A percentile compares a stretch with the other conserved stretches of the same genome.
These are phyloP conservation scores for Drosophila nikananu DNA, from an alignment of 1,140 invertebrate genomes.

Conservation along the genomic window DNA sequence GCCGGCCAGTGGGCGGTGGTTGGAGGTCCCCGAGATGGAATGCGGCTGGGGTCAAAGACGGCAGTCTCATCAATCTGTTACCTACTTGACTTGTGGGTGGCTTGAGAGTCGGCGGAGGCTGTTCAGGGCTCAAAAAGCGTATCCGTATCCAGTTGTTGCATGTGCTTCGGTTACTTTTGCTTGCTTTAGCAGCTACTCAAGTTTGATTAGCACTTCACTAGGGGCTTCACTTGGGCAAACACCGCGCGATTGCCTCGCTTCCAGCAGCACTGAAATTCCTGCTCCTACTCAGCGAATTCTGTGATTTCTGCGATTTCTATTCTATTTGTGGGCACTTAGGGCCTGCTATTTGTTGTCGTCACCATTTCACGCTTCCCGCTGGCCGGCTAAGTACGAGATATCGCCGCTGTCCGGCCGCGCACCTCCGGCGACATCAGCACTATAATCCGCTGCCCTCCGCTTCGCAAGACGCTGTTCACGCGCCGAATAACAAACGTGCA, in stretches of 20 bases:
- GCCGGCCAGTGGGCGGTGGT: not conserved
- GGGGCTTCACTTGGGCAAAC: conserved; percentile 35
- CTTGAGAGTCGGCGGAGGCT: conserved; percentile 30
- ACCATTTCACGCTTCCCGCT: conserved; percentile 24
- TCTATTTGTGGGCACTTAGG: conserved; percentile 1
- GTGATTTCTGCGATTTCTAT: not conserved
- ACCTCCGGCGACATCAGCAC: conserved; percentile 23
- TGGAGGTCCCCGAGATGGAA: not conserved
- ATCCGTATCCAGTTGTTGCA: conserved; percentile 80
- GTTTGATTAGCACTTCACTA: conserved; percentile 71
- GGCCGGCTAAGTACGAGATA: conserved; percentile 35
- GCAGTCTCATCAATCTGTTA: conserved; percentile 56
- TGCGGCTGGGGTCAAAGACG: conserved; percentile 19
- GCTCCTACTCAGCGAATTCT: not conserved
- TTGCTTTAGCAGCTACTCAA: conserved; percentile 35
- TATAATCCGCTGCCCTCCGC: conserved; percentile 3
- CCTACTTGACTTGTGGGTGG: conserved; percentile 65
- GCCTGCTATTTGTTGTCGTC: conserved; percentile 24
- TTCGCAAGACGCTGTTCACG: conserved; percentile 46
- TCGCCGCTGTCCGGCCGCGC: conserved; percentile 29
- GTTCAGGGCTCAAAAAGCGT: conserved; percentile 49
- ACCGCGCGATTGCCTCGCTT: conserved; percentile 18
- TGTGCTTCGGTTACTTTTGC: conserved; percentile 36
- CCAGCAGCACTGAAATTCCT: conserved; percentile 17
- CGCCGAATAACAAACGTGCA: conserved; percentile 83